Evolutionary conservation across 2,797 vertebrate species (phyloP), one percentile per base, ranked within the genome.

Genomic region (Vireo griseus): DNA sequence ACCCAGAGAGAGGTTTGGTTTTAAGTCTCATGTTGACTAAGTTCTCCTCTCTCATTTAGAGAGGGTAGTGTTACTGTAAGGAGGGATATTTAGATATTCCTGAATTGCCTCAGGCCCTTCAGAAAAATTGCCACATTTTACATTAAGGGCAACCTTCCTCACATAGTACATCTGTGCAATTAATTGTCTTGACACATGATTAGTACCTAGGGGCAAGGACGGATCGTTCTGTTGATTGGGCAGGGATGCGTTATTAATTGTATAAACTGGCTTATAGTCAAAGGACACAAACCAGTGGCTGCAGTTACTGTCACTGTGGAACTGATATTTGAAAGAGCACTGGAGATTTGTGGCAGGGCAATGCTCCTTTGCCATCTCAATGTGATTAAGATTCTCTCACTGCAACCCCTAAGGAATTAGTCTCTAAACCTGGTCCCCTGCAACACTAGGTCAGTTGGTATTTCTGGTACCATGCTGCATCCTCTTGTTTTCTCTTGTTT

Each of bases 131-230:
- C 54, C 63, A 73, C 65, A 40, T 88, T 90, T 86, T 90, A 47
- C 81, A 80, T 62, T 83, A 79, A 75, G 67, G 55, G 65, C 91
- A 95, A 39, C 52, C 77, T 85, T 93, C 51, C 51, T 90, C 77
- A 75, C 65, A 7, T 57, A 82, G 77, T 42, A 65, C 83, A 82
- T 88, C 12, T 6, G 84, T 89, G 91, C 93, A 77, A 87, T 96
- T 95, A 93, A 95, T 95, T 95, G 90, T 83, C 90, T 93, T 89
- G 96, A 96, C 96, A 95, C 72, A 89, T 80, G 90, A 91, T 95
- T 90, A 90, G 88, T 85, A 92, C 95, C 96, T 90, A 57, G 92
- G 93, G 94, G 94, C 95, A 95, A 95, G 94, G 92, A 94, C 75
- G 0, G 72, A 90, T 83, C 24, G 9, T 93, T 96, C 86, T 94